These are phyloP conservation scores for Chelonus insularis DNA, from an alignment of 1,140 invertebrate genomes.

Conservation along the genomic window DNA sequence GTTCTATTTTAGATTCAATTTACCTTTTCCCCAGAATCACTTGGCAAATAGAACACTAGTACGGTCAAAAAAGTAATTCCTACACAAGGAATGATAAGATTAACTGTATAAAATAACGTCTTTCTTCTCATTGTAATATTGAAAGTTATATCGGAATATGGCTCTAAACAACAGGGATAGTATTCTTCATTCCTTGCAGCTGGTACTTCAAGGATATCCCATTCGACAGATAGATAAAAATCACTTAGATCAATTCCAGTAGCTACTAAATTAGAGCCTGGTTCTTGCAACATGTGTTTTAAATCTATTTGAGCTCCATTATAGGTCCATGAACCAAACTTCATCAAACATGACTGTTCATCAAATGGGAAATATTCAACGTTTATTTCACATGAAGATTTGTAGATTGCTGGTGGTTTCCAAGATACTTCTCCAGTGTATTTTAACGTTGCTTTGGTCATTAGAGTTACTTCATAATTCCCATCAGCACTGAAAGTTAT, in stretches of 20 bases:
- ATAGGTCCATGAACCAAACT: slow-evolving; percentile 96
- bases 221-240: slow-evolving; percentile 93
- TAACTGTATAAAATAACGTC: slow-evolving; percentile 90
- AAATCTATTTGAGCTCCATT: slow-evolving; percentile 78
- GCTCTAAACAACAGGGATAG: slow-evolving; percentile 82
- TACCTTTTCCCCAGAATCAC: slow-evolving; percentile 93
- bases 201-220: slow-evolving; percentile 90
- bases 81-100: slow-evolving; percentile 88
- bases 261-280: slow-evolving; percentile 76
- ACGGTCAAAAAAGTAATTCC: slow-evolving; percentile 92
- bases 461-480: slow-evolving; percentile 95
- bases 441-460: slow-evolving; percentile 93
- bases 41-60: slow-evolving; percentile 93
- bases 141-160: slow-evolving; percentile 92
- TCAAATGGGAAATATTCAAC: slow-evolving; percentile 97
- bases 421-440: slow-evolving; percentile 90
- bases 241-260: slow-evolving; percentile 87
- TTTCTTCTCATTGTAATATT: slow-evolving; percentile 93
- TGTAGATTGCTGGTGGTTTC: slow-evolving; percentile 99
- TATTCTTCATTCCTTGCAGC: slow-evolving; percentile 89
- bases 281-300: slow-evolving; percentile 75
- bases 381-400: slow-evolving; percentile 94
- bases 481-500: slow-evolving; percentile 78
- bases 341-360: slow-evolving; percentile 92
- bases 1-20: too few species aligned